Evolutionary conservation across 2,113 vertebrate species (phyloP), one percentile per base, ranked within the genome.

Genomic region (Hemibagrus wyckioides): DNA sequence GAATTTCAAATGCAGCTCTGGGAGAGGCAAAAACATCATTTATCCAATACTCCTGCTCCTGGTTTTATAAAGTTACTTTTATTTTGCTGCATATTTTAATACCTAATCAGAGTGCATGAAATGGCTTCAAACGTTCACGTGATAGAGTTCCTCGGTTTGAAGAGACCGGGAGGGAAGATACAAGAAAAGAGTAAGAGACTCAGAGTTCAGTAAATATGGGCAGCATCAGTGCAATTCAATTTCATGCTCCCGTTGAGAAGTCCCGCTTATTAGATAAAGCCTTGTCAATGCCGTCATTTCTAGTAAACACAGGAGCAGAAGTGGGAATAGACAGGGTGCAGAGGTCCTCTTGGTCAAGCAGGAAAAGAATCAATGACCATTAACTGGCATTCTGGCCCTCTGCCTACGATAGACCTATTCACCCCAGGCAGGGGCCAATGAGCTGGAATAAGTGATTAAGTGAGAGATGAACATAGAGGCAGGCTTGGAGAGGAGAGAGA

Each of bases 201-300:
- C 54, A 3, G 33, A 65, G 82, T 86, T 77, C 57, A 80, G 84
- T 83, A 88, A 88, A 90, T 80, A 81, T 79, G 88, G 75, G 44
- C 50, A 86, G 57, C 39, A 50, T 89, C 71, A 82, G 65, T 85
- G 52, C 88, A 89, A 87, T 90, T 86, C 71, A 89, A 87, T 89
- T 90, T 85, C 80, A 89, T 36, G 65, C 86, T 86, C 80, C 67
- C 61, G 73, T 90, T 87, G 83, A 90, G 85, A 90, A 88, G 90
- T 86, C 65, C 75, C 50, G 69, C 86, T 90, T 88, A 89, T 90
- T 90, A 90, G 88, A 89, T 90, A 82, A 88, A 85, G 86, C 44
- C 67, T 81, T 90, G 90, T 90, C 90, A 88, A 76, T 89, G 86
- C 81, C 83, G 52, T 90, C 90, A 90, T 90, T 89, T 90, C 88